A percentile compares a stretch with the other conserved stretches of the same genome.
These are phyloP conservation scores for Drosophila longiperda DNA, from an alignment of 2,888 invertebrate genomes.

Conservation along the genomic window DNA sequence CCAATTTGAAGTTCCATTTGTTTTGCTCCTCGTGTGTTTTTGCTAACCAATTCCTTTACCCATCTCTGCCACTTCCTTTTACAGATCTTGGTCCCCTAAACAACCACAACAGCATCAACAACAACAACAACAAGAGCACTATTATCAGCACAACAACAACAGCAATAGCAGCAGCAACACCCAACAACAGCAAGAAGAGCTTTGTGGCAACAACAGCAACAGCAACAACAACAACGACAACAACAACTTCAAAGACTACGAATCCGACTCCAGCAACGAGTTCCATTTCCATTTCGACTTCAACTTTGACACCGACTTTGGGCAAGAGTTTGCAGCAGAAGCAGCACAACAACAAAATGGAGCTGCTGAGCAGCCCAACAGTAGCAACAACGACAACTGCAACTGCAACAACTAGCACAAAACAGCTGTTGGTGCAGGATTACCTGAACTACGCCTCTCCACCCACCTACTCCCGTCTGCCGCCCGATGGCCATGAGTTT, in stretches of 20 bases:
- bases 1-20: conserved; percentile 20
- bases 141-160: conserved; percentile 33
- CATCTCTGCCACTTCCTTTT: conserved; percentile 40
- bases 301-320: conserved; percentile 37
- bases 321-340: conserved; percentile 35
- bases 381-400: conserved; percentile 53
- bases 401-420: conserved; percentile 62
- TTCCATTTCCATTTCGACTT: conserved; percentile 13
- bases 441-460: conserved; percentile 83
- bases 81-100: conserved; percentile 76
- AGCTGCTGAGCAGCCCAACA: conserved; percentile 80
- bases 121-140: conserved; percentile 38
- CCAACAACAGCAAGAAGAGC: conserved; percentile 30
- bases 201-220: conserved; percentile 22
- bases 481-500: conserved; percentile 85
- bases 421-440: conserved; percentile 84
- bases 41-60: conserved; percentile 59
- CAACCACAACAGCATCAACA: conserved; percentile 59
- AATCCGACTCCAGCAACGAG: conserved; percentile 3
- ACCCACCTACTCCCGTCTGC: conserved; percentile 85
- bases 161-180: conserved; percentile 27
- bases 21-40: conserved; percentile 52
- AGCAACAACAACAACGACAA: conserved; percentile 24
- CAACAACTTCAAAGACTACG: conserved; percentile 11
- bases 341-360: conserved; percentile 79